A percentile compares a stretch with the other conserved stretches of the same genome.
Evolutionary conservation across 2,113 vertebrate genomes (phyloP).

Genomic region (Oryctolagus cuniculus): mOryCun1.1 NC_091435.1:81508001-81508500

Average conservation of each 20-base stretch:
- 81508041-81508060: neutral
- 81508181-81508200: neutral
- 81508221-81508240: neutral
- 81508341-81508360: neutral
- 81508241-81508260: neutral
- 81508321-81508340: neutral
- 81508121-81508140: neutral
- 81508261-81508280: neutral
- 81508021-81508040: neutral
- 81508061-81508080: neutral
- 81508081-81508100: neutral
- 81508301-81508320: neutral
- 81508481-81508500: neutral
- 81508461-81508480: neutral
- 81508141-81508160: too few relatives aligned
- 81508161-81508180: too few relatives aligned
- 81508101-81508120: neutral
- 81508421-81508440: neutral
- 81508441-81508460: neutral
- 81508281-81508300: neutral
- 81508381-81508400: constrained; percentile 19
- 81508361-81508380: neutral
- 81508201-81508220: constrained; percentile 18
- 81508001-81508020: constrained; percentile 9
- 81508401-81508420: neutral